Evolutionary conservation across 2,113 vertebrate species (phyloP).

Genomic region (Eleginops maclovinus): DNA sequence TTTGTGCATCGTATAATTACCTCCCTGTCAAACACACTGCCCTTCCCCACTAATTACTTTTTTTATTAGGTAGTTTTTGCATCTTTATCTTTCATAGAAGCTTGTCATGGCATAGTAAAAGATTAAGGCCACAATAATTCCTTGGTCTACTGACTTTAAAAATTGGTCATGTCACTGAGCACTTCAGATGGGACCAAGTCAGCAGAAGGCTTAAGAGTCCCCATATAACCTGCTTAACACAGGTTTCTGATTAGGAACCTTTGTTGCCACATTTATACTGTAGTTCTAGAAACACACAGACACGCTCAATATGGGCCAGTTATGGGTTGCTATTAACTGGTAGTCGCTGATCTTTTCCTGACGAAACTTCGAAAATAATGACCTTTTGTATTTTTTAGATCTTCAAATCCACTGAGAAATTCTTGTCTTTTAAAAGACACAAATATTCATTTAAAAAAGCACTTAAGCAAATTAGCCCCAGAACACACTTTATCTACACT

Average conservation of each 20-base stretch:
- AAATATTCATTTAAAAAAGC: constrained; percentile 34
- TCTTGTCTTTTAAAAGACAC: constrained; percentile 15
- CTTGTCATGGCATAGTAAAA: constrained; percentile 59
- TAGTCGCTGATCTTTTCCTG: neutral
- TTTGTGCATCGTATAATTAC: constrained; percentile 66
- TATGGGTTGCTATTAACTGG: neutral
- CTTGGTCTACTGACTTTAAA: constrained; percentile 77
- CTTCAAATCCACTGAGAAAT: constrained; percentile 27
- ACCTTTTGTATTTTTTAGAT: neutral
- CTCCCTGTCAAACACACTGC: constrained; percentile 52
- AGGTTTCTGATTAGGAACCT: constrained; percentile 68
- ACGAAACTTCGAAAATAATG: neutral
- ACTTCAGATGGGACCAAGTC: constrained; percentile 65
- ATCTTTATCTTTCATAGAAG: constrained; percentile 32
- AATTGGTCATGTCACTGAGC: constrained; percentile 80
- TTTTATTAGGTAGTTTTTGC: constrained; percentile 47
- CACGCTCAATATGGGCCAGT: neutral
- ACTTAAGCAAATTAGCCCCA: neutral
- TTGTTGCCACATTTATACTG: neutral
- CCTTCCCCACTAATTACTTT: constrained; percentile 22
- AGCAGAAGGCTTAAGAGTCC: constrained; percentile 53
- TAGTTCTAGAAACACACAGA: constrained; percentile 28
- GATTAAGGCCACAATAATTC: constrained; percentile 82
- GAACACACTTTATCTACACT: neutral
- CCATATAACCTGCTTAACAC: constrained; percentile 13